Evolutionary conservation across 92 coral and sea anemone species (phyloP), one percentile per base, ranked within the genome.

Genomic region (Porites cylindrica): DNA sequence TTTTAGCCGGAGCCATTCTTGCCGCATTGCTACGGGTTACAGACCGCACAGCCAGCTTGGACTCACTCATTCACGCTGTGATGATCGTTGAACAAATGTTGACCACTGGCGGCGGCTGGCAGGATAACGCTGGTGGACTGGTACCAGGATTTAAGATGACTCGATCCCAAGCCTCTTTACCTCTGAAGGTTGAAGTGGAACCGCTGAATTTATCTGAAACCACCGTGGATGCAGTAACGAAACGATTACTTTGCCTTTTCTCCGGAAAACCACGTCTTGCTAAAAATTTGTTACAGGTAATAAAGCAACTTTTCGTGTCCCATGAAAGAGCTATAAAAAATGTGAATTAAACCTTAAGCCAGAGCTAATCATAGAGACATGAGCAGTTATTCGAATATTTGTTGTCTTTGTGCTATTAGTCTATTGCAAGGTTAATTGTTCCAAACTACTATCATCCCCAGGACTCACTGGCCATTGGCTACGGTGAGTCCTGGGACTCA

Each of bases 81-180:
- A 66, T 97, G 91, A 89, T 95, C 56, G 90, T 97, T 23, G 99
- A 97, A 84, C 99, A 97, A 79, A 97, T 97, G 99, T 72, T 97
- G 52, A 97, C 99, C 26, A 96, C 98, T 72, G 99, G 98, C 43
- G 99, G 99, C 32, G 99, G 99, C 23, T 97, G 99, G 99, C 99
- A 97, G 88, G 99, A 97, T 66, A 96, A 97, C 50, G 99, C 95
- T 9, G 99, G 99, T 53, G 99, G 99, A 60, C 93, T 97, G 77
- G 92, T 91, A 78, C 97, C 96, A 17, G 98, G 99, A 68, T 88
- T 97, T 72, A 97, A 97, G 86, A 91, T 95, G n/a, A 93, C 94
- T 51, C 97, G 97, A 14, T 95, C 99, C 80, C 88, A 89, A 71
- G 92, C 93, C n/a, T 56, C 91, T n/a, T 80, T 97, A 53, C 99